Evolutionary conservation across 2,888 invertebrate species (phyloP).

Genomic region (Blastobasis adustella): DNA sequence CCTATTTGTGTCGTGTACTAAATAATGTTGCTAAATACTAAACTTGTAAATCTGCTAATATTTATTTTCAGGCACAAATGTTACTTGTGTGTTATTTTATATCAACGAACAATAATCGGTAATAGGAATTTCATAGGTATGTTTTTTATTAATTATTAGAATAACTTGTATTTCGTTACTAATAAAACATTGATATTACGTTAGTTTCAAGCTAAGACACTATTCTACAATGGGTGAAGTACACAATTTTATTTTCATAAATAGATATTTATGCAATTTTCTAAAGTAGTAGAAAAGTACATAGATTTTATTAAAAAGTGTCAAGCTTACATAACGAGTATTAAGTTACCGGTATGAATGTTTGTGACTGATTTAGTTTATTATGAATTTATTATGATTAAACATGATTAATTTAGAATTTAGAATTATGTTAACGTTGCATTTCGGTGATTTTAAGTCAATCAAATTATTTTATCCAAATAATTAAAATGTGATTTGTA

Average conservation of each 20-base stretch:
- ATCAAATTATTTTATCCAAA: constrained; percentile 14
- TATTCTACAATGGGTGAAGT: constrained; percentile 16
- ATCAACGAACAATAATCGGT: too few species aligned
- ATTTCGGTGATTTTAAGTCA: constrained; percentile 33
- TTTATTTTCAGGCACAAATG: too few species aligned
- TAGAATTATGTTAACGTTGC: constrained; percentile 35
- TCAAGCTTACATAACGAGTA: constrained; percentile 19
- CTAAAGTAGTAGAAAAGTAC: too few species aligned
- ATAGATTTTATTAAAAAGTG: constrained; percentile 11
- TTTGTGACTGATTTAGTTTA: constrained; percentile 44
- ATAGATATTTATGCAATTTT: too few species aligned
- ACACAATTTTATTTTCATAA: constrained; percentile 3
- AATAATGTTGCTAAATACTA: too few species aligned
- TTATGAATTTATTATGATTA: constrained; percentile 22
- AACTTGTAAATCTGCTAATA: too few species aligned
- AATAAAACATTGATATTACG: constrained; percentile 19
- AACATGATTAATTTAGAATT: constrained; percentile 30
- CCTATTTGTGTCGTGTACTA: too few species aligned
- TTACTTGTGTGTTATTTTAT: too few species aligned
- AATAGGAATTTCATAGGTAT: too few species aligned
- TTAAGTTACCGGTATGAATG: constrained; percentile 41
- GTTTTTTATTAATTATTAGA: too few species aligned
- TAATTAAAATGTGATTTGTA: constrained; percentile 20
- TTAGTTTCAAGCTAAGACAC: constrained; percentile 19
- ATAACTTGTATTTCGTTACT: constrained; percentile 28